Evolutionary conservation across 2,797 vertebrate genomes (phyloP).

Genomic region (Fistularia tabacaria): DNA sequence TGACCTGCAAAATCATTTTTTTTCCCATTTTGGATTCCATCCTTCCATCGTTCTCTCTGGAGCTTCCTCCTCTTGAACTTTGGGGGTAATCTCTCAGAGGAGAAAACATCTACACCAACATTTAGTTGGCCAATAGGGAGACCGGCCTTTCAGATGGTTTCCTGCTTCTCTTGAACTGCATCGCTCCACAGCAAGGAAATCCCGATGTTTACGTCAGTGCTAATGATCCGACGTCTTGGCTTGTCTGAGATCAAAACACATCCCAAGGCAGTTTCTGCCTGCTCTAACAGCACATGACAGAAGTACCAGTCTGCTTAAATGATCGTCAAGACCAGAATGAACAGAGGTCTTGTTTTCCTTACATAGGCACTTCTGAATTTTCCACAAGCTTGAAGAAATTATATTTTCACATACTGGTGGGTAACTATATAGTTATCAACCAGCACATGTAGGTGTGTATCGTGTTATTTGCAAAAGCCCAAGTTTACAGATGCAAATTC

Average conservation of each 20-base stretch:
- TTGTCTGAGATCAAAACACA: slow-evolving; percentile 30
- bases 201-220: slow-evolving; percentile 52
- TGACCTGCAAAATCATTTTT: slow-evolving; percentile 24
- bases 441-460: neutral
- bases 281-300: slow-evolving; percentile 9
- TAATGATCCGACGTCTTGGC: slow-evolving; percentile 28
- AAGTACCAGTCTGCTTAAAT: slow-evolving; percentile 13
- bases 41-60: neutral
- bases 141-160: slow-evolving; percentile 29
- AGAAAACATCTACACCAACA: slow-evolving; percentile 6
- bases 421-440: neutral
- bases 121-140: slow-evolving; percentile 13
- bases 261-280: slow-evolving; percentile 17
- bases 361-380: neutral
- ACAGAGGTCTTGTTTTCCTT: slow-evolving; percentile 2
- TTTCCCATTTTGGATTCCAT: too few species aligned
- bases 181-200: slow-evolving; percentile 55
- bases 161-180: slow-evolving; percentile 39
- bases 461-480: too few species aligned
- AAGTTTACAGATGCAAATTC: too few species aligned
- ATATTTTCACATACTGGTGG: too few species aligned
- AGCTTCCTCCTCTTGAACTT: neutral
- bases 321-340: neutral
- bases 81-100: neutral
- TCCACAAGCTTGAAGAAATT: too few species aligned